Evolutionary conservation across 2,888 invertebrate species (phyloP).

Genomic region (Campopleginae sp.): DNA sequence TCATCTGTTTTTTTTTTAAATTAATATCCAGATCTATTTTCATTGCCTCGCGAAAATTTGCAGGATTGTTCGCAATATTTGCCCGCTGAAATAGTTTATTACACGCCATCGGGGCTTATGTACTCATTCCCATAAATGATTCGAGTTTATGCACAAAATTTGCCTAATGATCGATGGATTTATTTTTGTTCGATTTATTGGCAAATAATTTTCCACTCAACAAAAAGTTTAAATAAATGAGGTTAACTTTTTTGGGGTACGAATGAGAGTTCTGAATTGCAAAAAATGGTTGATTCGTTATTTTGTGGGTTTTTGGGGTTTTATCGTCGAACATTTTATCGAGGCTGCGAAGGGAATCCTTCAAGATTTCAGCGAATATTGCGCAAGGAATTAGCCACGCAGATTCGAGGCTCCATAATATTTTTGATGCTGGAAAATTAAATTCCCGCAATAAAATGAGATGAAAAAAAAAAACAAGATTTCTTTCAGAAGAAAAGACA

Average conservation of each 20-base stretch:
- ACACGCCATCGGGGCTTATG: not conserved
- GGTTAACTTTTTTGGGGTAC: not conserved
- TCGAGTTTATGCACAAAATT: not conserved
- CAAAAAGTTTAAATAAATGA: not conserved
- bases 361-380: not conserved
- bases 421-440: not conserved
- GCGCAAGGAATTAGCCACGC: no score
- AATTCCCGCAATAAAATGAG: not conserved
- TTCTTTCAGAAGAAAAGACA: not conserved
- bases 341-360: not conserved
- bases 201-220: not conserved
- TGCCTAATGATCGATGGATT: not conserved
- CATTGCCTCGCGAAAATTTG: not conserved
- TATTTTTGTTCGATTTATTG: not conserved
- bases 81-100: not conserved
- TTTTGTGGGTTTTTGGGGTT: not conserved
- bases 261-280: not conserved
- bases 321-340: not conserved
- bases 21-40: not conserved
- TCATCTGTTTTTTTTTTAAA: not conserved
- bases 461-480: not conserved
- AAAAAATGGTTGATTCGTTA: not conserved
- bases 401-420: not conserved
- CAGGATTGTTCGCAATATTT: not conserved
- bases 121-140: not conserved